Conservation (phyloP, 2,797 vertebrate genomes). For the Bovichtus variegatus region DNA sequence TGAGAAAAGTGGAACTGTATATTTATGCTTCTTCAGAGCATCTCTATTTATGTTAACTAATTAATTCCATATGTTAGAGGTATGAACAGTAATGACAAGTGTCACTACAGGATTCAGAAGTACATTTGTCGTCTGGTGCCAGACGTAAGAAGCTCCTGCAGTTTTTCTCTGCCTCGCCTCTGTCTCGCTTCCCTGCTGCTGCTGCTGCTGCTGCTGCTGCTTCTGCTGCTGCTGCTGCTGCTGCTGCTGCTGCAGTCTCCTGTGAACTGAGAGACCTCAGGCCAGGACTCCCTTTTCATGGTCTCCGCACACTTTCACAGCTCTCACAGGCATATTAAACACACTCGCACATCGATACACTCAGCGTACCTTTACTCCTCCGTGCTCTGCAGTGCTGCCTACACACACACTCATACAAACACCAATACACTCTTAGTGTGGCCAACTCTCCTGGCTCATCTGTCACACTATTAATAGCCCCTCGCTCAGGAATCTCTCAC, state of each 20-base stretch:
- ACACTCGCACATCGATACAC: constrained; percentile 6
- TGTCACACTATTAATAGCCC: constrained; percentile 78
- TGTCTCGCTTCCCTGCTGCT: constrained; percentile 35
- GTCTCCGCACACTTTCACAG: constrained; percentile 16
- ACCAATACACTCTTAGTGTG: constrained; percentile 47
- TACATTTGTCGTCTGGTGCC: constrained; percentile 55
- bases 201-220: constrained; percentile 47
- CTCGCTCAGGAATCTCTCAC: constrained; percentile 73
- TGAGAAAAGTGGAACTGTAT: not conserved
- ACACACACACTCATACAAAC: constrained; percentile 40
- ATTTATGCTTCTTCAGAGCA: constrained; percentile 3
- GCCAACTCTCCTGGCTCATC: constrained; percentile 70
- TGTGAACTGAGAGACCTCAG: constrained; percentile 47
- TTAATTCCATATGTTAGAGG: constrained; percentile 18
- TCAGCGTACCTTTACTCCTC: constrained; percentile 11
- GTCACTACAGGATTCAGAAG: constrained; percentile 33
- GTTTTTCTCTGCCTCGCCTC: constrained; percentile 43
- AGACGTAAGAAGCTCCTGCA: constrained; percentile 57
- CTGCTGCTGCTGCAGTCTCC: constrained; percentile 42
- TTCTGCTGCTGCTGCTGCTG: constrained; percentile 48
- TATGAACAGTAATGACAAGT: constrained; percentile 31
- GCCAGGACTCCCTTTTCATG: constrained; percentile 44
- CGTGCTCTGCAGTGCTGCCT: constrained; percentile 21
- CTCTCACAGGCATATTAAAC: constrained; percentile 1
- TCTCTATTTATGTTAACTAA: constrained; percentile 11